phyloP scores from a whole-genome alignment of 2,797 vertebrate species.

The Rhinophrynus dorsalis region DNA sequence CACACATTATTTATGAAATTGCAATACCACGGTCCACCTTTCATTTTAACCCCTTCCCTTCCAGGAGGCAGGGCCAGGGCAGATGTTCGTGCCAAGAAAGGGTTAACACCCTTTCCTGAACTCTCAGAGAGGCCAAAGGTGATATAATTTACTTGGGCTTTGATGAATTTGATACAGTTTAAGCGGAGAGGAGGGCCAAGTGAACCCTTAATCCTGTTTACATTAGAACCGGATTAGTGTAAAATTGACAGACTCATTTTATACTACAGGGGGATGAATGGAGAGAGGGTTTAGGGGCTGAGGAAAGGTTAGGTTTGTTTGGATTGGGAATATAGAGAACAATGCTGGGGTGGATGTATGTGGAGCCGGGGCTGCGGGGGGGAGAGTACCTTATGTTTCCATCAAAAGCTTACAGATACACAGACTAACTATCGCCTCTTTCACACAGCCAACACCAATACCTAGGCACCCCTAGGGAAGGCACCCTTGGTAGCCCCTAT shows the following conservation, averaged over 20 bases:
- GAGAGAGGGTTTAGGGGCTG: constrained; percentile 37
- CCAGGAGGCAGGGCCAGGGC: not conserved
- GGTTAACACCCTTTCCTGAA: constrained; percentile 53
- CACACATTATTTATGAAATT: too few species aligned
- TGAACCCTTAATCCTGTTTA: constrained; percentile 76
- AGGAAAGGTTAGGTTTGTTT: constrained; percentile 20
- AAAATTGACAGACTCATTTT: constrained; percentile 70
- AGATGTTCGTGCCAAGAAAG: not conserved
- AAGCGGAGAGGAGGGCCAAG: constrained; percentile 56
- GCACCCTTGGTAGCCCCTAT: too few species aligned
- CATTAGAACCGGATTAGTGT: constrained; percentile 80
- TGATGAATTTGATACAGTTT: constrained; percentile 95
- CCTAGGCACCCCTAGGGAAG: too few species aligned
- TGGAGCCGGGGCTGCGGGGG: not conserved
- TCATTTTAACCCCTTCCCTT: not conserved
- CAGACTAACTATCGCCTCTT: constrained; percentile 14
- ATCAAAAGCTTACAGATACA: not conserved
- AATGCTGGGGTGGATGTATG: not conserved
- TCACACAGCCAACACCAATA: too few species aligned
- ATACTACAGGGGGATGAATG: constrained; percentile 49
- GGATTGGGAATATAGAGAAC: constrained; percentile 5
- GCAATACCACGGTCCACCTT: not conserved
- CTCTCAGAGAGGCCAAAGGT: constrained; percentile 65
- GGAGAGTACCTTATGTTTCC: constrained; percentile 16
- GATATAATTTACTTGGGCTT: constrained; percentile 82